Percentiles rank a stretch among this genome's conserved stretches.
Conservation (phyloP, 2,888 invertebrate genomes). For the Eristalis pertinax region DNA sequence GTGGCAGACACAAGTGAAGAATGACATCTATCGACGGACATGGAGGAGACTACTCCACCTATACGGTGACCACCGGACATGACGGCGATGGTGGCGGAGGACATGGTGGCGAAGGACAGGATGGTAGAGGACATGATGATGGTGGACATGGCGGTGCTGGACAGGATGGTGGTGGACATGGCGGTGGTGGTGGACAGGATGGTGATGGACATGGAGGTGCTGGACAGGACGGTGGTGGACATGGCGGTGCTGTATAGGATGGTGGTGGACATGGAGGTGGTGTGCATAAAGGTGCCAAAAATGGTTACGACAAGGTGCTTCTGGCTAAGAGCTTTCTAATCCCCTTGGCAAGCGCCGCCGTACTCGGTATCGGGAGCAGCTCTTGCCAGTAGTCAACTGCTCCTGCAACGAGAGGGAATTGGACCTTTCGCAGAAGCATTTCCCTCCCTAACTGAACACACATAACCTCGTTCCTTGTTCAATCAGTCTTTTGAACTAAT, state of each 20-base stretch:
- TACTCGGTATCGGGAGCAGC: constrained; percentile 91
- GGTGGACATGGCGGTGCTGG: too few relatives aligned
- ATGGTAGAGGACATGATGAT: too few relatives aligned
- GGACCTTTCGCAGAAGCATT: too few relatives aligned
- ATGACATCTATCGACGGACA: constrained; percentile 75
- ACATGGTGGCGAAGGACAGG: too few relatives aligned
- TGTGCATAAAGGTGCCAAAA: constrained; percentile 25
- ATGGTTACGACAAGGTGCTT: constrained; percentile 77
- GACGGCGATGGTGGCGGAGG: constrained; percentile 48
- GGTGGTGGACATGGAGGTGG: too few relatives aligned
- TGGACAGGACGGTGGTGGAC: too few relatives aligned
- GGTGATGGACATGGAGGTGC: too few relatives aligned
- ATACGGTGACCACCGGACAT: constrained; percentile 23
- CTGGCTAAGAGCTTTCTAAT: constrained; percentile 84
- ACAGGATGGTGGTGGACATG: constrained; percentile 46
- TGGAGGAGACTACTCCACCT: constrained; percentile 47
- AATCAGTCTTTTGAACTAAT: too few relatives aligned
- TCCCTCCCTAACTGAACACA: too few relatives aligned
- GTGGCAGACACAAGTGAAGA: too few relatives aligned
- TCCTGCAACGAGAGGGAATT: constrained; percentile 83
- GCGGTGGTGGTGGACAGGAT: constrained; percentile 68
- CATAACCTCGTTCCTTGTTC: too few relatives aligned
- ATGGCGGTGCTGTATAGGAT: too few relatives aligned
- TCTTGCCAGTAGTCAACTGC: constrained; percentile 88
- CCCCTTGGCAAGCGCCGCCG: constrained; percentile 90